Base-by-base conservation (phyloP, 2,797 vertebrate species). In the Taeniopygia guttata region DNA sequence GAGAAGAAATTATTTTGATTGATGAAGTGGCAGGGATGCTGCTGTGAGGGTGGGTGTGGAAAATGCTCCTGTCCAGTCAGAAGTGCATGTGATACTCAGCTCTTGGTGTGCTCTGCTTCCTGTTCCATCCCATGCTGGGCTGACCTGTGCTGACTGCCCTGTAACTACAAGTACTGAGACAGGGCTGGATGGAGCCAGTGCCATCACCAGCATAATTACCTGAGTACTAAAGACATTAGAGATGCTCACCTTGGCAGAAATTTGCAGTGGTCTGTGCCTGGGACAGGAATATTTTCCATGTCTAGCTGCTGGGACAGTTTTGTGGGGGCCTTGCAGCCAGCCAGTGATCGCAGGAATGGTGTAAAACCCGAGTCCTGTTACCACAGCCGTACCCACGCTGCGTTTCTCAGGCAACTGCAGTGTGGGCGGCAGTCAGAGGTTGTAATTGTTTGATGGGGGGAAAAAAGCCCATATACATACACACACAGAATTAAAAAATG, bases 321-420 rank as follows among this genome's bases (percentile, higher is more conserved):
- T 72, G 59, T 82, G 90, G 75, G 81, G 72, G 56, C 59, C 66
- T 94, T 72, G 36, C 34, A 87, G 62, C 52, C 64, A 82, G 54
- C 55, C 81, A 60, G 0, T 78, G 89, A 59, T 21, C 87, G 60
- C 45, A 73, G 62, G 52, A 38, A 43, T 6, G 8, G 89, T 87
- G 80, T 87, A 76, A 87, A 96, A 78, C 72, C 43, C 0, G 0
- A 84, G 67, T 88, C 59, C 40, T 87, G 4, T 92, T 86, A 77
- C 32, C 75, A 62, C 62, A 87, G 68, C 91, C n/a, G 2, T 88
- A 84, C 96, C 95, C 96, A 96, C 72, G 46, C 94, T 77, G 74
- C 32, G 89, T 97, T 97, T 96, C 96, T 97, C 83, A 87, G 96
- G 96, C 97, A 97, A 96, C 97, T 85, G 95, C 75, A 79, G 26